These are phyloP conservation scores for Paedocypris micromegethes DNA, from an alignment of 2,797 vertebrate genomes.

Conservation along the genomic window DNA sequence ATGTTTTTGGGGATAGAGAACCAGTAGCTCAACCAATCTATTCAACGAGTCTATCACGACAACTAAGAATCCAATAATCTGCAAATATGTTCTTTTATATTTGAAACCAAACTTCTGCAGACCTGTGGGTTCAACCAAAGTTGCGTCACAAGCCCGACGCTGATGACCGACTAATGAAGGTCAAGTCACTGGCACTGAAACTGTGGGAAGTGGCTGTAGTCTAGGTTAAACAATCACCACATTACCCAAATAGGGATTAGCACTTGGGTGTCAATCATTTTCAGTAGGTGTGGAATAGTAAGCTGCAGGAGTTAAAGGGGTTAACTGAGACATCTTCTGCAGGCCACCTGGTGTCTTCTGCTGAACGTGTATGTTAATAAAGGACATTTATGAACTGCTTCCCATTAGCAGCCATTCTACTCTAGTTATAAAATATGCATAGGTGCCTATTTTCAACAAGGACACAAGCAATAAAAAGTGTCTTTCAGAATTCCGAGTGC, in stretches of 20 bases:
- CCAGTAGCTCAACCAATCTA: conserved; percentile 17
- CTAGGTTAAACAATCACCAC: conserved; percentile 1
- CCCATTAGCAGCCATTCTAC: conserved; percentile 10
- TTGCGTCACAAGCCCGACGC: background rate
- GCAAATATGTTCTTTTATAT: no score
- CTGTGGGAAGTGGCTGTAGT: background rate
- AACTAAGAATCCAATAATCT: conserved; percentile 8
- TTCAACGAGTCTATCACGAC: conserved; percentile 26
- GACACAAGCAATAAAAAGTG: conserved; percentile 18
- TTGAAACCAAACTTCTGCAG: background rate
- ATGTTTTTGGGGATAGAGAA: no score
- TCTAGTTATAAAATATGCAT: conserved; percentile 32
- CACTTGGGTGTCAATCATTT: conserved; percentile 17
- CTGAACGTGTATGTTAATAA: background rate
- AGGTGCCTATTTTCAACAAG: conserved; percentile 16
- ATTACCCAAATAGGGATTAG: conserved; percentile 22
- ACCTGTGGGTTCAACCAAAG: background rate
- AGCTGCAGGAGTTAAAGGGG: conserved; percentile 17
- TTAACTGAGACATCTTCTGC: conserved; percentile 27
- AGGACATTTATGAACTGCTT: conserved; percentile 21
- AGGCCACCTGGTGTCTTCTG: background rate
- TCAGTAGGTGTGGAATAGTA: conserved; percentile 5
- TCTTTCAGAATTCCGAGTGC: conserved; percentile 11
- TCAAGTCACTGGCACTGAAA: conserved; percentile 1
- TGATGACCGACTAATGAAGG: background rate